Evolutionary conservation across 2,797 vertebrate genomes (phyloP).

Genomic region (Kryptolebias ocellatus): DNA sequence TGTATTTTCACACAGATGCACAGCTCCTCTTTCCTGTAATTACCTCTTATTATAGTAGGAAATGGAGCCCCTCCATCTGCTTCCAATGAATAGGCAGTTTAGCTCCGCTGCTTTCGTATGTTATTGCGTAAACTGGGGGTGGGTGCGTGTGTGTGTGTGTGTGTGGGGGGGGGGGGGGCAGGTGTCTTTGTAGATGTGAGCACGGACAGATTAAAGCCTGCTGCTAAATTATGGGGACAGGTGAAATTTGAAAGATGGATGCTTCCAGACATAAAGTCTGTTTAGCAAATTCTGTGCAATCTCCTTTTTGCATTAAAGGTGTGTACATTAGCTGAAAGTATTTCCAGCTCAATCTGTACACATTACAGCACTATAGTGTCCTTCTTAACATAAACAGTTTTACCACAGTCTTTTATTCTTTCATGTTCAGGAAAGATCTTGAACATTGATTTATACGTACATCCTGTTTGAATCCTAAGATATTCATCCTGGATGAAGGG

Average conservation of each 20-base stretch:
- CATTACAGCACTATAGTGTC: no score
- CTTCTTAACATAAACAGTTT: no score
- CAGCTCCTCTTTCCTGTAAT: slow-evolving; percentile 73
- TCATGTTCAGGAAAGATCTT: no score
- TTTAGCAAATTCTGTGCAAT: background rate
- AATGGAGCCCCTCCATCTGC: slow-evolving; percentile 82
- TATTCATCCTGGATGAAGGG: no score
- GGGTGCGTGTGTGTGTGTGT: slow-evolving; percentile 79
- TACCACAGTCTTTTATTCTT: no score
- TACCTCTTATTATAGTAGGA: slow-evolving; percentile 79
- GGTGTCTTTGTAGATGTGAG: slow-evolving; percentile 74
- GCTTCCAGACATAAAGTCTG: slow-evolving; percentile 53
- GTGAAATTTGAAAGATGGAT: slow-evolving; percentile 61
- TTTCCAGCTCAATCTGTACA: no score
- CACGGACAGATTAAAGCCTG: slow-evolving; percentile 72
- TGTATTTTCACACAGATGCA: slow-evolving; percentile 71
- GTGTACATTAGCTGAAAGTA: no score
- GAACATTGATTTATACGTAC: no score
- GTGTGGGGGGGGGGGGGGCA: slow-evolving; percentile 61
- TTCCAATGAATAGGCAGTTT: slow-evolving; percentile 80
- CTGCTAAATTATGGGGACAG: slow-evolving; percentile 70
- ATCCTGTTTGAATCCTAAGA: no score
- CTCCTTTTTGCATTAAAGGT: no score
- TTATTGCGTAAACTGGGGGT: slow-evolving; percentile 69
- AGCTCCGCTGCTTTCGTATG: slow-evolving; percentile 67